Percentiles rank a stretch among this genome's conserved stretches.
Conservation (phyloP, 1,140 invertebrate genomes). For the Eumeta japonica region DNA sequence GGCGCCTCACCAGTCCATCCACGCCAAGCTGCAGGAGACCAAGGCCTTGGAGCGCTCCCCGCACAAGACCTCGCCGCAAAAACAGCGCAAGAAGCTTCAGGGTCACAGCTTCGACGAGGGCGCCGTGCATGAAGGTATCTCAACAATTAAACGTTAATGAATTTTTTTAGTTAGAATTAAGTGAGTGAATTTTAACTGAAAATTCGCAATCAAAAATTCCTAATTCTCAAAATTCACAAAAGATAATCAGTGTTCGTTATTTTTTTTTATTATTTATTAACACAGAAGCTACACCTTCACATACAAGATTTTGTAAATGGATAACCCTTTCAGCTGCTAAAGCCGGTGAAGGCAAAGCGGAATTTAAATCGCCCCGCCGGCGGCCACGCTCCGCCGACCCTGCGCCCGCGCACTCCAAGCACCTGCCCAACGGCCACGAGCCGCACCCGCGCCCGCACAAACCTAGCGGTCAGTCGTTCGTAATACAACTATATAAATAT, state of each 20-base stretch:
- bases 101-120: constrained; percentile 53
- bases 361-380: constrained; percentile 72
- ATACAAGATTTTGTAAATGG: too few relatives aligned
- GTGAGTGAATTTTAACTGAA: too few relatives aligned
- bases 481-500: not conserved
- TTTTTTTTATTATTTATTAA: too few relatives aligned
- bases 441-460: constrained; percentile 37
- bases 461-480: constrained; percentile 38
- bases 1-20: constrained; percentile 54
- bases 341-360: constrained; percentile 30
- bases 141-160: not conserved
- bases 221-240: too few relatives aligned
- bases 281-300: too few relatives aligned
- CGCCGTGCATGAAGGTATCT: constrained; percentile 41
- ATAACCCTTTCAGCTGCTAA: constrained; percentile 24
- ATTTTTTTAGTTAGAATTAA: too few relatives aligned
- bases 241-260: too few relatives aligned
- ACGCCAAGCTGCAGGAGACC: constrained; percentile 53
- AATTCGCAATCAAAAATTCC: too few relatives aligned
- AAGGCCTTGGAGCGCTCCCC: constrained; percentile 44
- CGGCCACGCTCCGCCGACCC: constrained; percentile 65
- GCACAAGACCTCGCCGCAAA: constrained; percentile 52
- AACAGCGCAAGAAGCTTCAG: constrained; percentile 54
- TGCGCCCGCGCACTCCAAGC: constrained; percentile 33
- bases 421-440: constrained; percentile 37